A percentile compares a stretch with the other conserved stretches of the same genome.
Conservation (phyloP, 2,113 vertebrate genomes). For the Synchiropus splendidus region DNA sequence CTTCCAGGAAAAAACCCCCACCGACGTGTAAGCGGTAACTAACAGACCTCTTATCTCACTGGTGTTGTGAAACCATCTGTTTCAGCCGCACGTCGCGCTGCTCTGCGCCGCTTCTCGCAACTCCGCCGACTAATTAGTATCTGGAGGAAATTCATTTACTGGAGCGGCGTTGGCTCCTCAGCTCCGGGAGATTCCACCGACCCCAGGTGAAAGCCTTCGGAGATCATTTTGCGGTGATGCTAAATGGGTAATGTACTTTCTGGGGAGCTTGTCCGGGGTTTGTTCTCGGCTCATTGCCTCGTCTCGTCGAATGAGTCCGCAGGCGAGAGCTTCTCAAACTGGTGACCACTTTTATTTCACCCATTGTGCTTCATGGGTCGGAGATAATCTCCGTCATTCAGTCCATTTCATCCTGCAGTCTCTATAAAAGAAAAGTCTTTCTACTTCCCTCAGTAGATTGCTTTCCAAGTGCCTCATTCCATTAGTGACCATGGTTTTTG, state of each 20-base stretch:
- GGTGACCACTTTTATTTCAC: slow-evolving; percentile 21
- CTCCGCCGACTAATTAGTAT: slow-evolving; percentile 49
- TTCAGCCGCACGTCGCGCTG: slow-evolving; percentile 41
- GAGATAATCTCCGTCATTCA: slow-evolving; percentile 20
- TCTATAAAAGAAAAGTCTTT: neutral
- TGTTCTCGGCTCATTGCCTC: slow-evolving; percentile 13
- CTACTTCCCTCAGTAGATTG: no score
- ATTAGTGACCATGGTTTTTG: no score
- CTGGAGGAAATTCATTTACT: slow-evolving; percentile 38
- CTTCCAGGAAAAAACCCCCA: slow-evolving; percentile 25
- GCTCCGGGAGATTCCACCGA: slow-evolving; percentile 26
- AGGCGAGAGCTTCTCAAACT: slow-evolving; percentile 5
- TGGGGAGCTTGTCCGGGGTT: slow-evolving; percentile 10
- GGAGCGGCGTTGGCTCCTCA: slow-evolving; percentile 19
- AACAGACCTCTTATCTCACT: slow-evolving; percentile 38
- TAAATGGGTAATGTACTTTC: slow-evolving; percentile 24
- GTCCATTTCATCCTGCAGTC: slow-evolving; percentile 37
- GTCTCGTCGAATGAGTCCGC: slow-evolving; percentile 3
- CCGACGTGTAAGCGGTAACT: slow-evolving; percentile 40
- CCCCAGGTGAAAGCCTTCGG: slow-evolving; percentile 25
- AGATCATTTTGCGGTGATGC: slow-evolving; percentile 25
- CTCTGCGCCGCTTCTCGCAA: slow-evolving; percentile 35
- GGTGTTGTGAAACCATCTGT: slow-evolving; percentile 48
- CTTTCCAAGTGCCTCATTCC: no score
- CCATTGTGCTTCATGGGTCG: slow-evolving; percentile 9